A percentile compares a stretch with the other conserved stretches of the same genome.
Conservation (phyloP, 2,888 invertebrate genomes). For the Linnaemya vulpina region DNA sequence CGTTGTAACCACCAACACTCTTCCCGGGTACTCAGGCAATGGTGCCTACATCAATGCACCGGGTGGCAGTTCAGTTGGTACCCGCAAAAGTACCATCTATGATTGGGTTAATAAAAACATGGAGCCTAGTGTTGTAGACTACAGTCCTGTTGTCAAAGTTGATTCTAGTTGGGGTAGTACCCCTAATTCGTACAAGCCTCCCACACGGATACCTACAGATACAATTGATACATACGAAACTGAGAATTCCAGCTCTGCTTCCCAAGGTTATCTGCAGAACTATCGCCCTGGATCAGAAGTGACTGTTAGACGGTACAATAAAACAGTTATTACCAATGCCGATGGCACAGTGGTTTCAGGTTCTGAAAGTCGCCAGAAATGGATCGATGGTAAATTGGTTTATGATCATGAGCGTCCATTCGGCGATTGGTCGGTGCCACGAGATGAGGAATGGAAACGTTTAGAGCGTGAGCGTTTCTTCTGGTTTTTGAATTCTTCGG, state of each 20-base stretch:
- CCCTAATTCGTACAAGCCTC: conserved; percentile 66
- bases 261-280: conserved; percentile 66
- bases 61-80: conserved; percentile 68
- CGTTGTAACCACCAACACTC: conserved; percentile 73
- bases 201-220: conserved; percentile 74
- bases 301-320: conserved; percentile 77
- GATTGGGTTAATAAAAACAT: conserved; percentile 77
- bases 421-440: conserved; percentile 76
- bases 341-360: conserved; percentile 79
- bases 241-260: conserved; percentile 69
- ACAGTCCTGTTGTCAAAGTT: conserved; percentile 78
- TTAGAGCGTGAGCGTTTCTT: conserved; percentile 81
- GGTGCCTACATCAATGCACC: conserved; percentile 54
- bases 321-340: conserved; percentile 77
- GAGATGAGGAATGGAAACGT: conserved; percentile 81
- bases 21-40: conserved; percentile 64
- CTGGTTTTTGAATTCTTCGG: conserved; percentile 77
- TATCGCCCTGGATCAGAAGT: conserved; percentile 75
- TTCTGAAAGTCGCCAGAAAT: conserved; percentile 78
- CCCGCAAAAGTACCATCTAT: conserved; percentile 76
- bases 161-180: conserved; percentile 68
- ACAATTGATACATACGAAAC: conserved; percentile 60
- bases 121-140: conserved; percentile 79
- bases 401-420: conserved; percentile 79
- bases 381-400: conserved; percentile 80